These are phyloP conservation scores for Okapia johnstoni DNA, from an alignment of 2,113 vertebrate species.

Conservation along the genomic window DNA sequence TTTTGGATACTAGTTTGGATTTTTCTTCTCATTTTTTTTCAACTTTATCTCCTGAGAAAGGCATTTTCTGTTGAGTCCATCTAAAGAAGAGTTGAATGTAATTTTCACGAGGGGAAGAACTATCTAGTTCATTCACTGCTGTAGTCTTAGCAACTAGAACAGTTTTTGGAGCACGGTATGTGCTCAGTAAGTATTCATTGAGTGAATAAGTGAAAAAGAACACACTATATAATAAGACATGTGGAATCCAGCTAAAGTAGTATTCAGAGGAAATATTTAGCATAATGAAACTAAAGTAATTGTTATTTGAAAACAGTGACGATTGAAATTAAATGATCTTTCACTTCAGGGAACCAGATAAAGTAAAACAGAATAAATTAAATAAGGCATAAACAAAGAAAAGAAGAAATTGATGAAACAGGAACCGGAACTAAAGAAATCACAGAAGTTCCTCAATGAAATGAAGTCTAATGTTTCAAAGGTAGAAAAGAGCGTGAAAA, in stretches of 20 bases:
- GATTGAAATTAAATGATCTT: neutral
- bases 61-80: neutral
- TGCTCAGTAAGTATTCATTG: neutral
- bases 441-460: neutral
- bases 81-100: neutral
- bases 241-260: neutral
- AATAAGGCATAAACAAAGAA: neutral
- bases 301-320: neutral
- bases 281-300: neutral
- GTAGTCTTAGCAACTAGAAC: neutral
- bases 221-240: neutral
- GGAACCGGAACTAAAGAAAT: neutral
- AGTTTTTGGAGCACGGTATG: neutral
- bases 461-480: neutral
- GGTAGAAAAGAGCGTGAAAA: neutral
- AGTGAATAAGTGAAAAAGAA: neutral
- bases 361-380: neutral
- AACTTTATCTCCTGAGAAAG: neutral
- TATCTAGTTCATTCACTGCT: neutral
- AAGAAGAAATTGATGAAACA: neutral
- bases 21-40: neutral
- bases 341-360: neutral
- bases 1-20: neutral
- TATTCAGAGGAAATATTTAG: neutral
- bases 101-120: neutral